These are phyloP conservation scores for Leistus spinibarbis DNA, from an alignment of 2,888 invertebrate genomes.

Conservation along the genomic window DNA sequence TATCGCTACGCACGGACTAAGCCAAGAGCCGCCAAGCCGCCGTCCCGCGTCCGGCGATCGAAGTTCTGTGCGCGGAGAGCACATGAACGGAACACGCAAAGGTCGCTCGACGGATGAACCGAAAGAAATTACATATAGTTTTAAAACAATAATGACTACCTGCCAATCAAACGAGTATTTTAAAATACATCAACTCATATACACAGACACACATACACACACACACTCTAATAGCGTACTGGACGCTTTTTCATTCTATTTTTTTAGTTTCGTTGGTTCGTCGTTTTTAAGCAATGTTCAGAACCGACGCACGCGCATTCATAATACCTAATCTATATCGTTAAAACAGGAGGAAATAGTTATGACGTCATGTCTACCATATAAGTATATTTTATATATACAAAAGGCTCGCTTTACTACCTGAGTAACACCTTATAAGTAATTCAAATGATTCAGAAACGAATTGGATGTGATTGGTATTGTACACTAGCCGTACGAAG, in stretches of 20 bases:
- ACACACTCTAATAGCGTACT: background rate
- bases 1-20: background rate
- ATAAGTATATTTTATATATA: background rate
- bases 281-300: background rate
- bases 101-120: background rate
- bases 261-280: background rate
- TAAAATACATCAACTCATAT: background rate
- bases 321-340: background rate
- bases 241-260: background rate
- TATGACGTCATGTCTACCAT: background rate
- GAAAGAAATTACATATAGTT: background rate
- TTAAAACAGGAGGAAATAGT: background rate
- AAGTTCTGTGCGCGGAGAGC: background rate
- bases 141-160: background rate
- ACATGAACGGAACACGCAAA: background rate
- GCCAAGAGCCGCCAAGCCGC: background rate
- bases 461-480: background rate
- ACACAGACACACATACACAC: background rate
- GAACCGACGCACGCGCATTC: background rate
- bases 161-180: background rate
- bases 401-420: background rate
- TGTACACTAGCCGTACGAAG: no score
- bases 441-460: background rate
- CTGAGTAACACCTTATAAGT: background rate
- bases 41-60: background rate